Conservation (phyloP, 2,888 invertebrate species). For the Coelopa pilipes region DNA sequence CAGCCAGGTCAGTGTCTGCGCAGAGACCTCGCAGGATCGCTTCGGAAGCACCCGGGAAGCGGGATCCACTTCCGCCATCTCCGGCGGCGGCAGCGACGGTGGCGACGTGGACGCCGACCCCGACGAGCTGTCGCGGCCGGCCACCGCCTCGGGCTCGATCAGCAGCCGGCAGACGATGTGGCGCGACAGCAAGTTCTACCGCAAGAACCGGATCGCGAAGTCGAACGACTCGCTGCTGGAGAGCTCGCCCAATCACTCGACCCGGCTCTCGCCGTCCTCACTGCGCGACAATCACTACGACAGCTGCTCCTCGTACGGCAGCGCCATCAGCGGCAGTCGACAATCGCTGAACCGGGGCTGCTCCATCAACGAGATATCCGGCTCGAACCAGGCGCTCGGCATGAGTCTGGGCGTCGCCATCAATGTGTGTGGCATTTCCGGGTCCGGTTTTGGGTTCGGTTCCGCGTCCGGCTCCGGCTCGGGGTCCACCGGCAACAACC, state of each 20-base stretch:
- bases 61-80: conserved; percentile 44
- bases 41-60: conserved; percentile 45
- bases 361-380: conserved; percentile 53
- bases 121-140: conserved; percentile 56
- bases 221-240: conserved; percentile 66
- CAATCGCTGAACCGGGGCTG: conserved; percentile 56
- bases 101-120: conserved; percentile 21
- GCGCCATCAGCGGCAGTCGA: conserved; percentile 55
- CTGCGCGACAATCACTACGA: conserved; percentile 63
- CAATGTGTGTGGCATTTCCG: conserved; percentile 54
- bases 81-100: conserved; percentile 35
- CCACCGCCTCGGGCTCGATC: conserved; percentile 47
- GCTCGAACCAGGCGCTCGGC: conserved; percentile 43
- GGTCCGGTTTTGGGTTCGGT: no score
- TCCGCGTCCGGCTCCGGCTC: conserved; percentile 39
- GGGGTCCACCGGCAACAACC: conserved; percentile 42
- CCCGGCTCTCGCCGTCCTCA: conserved; percentile 59
- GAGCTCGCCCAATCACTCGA: conserved; percentile 59
- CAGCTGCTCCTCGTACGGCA: conserved; percentile 54
- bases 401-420: conserved; percentile 52
- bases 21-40: conserved; percentile 45
- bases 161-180: conserved; percentile 62
- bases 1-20: conserved; percentile 49
- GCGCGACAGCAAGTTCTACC: conserved; percentile 66
- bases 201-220: conserved; percentile 66